Evolutionary conservation across 2,113 vertebrate species (phyloP).

Genomic region (Pogonocichla stellata): DNA sequence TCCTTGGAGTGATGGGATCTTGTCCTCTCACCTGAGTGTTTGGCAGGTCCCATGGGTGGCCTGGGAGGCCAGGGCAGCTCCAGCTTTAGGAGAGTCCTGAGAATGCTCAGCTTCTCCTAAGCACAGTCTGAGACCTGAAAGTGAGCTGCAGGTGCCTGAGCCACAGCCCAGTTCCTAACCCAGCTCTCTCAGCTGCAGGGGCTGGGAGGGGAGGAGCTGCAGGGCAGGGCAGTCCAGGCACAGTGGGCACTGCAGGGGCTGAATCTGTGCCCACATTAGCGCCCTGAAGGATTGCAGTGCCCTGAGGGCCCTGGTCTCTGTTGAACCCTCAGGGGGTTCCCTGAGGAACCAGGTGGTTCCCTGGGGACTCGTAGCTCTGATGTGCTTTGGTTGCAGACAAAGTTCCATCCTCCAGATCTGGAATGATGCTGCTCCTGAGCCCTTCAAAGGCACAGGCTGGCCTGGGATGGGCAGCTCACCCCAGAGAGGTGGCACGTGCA

Average conservation of each 20-base stretch:
- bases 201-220: neutral
- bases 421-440: neutral
- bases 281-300: neutral
- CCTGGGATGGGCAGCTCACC: neutral
- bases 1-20: rapidly evolving
- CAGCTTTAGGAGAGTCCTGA: neutral
- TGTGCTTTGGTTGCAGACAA: neutral
- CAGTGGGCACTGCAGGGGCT: neutral
- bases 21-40: neutral
- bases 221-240: neutral
- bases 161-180: rapidly evolving
- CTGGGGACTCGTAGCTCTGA: neutral
- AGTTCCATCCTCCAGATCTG: neutral
- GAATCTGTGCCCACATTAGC: rapidly evolving
- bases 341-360: neutral
- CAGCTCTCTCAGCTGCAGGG: neutral
- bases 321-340: neutral
- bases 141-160: neutral
- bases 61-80: neutral
- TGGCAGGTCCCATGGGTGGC: neutral
- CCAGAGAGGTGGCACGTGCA: rapidly evolving
- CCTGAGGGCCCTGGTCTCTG: neutral
- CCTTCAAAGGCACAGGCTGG: neutral
- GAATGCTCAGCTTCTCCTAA: neutral
- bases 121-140: neutral